Evolutionary conservation across 2,888 invertebrate species (phyloP).

Genomic region (Ichneumon xanthorius): DNA sequence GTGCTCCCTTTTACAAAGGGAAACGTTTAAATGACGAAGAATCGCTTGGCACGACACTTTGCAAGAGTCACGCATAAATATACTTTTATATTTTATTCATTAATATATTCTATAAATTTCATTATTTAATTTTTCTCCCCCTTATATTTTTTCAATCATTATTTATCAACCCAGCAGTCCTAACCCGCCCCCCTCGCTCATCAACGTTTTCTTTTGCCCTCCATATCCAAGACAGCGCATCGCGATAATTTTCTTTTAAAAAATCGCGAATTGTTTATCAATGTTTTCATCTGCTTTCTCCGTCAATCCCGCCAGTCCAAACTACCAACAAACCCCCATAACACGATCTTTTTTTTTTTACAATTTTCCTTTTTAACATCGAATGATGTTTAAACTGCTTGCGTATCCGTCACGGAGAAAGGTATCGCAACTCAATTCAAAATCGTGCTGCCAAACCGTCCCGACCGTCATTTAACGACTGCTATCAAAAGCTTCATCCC

Average conservation of each 20-base stretch:
- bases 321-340: conserved; percentile 8
- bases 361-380: neutral
- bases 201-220: conserved; percentile 32
- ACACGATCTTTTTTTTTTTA: conserved; percentile 24
- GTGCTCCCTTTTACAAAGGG: conserved; percentile 69
- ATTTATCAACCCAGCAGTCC: conserved; percentile 66
- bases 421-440: conserved; percentile 45
- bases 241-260: conserved; percentile 12
- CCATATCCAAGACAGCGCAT: conserved; percentile 48
- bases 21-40: conserved; percentile 69
- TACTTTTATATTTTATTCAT: conserved; percentile 71
- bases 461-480: conserved; percentile 51
- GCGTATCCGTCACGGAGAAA: conserved; percentile 47
- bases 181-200: conserved; percentile 31
- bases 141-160: conserved; percentile 58
- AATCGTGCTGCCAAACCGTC: conserved; percentile 51
- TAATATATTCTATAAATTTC: conserved; percentile 68
- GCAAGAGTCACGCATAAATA: conserved; percentile 80
- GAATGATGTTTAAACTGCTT: conserved; percentile 13
- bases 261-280: conserved; percentile 37
- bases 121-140: conserved; percentile 63
- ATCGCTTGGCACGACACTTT: conserved; percentile 75
- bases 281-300: conserved; percentile 23
- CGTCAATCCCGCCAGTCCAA: conserved; percentile 48
- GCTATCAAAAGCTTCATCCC: conserved; percentile 55